Base-by-base conservation (phyloP, 2,888 invertebrate species). In the Pristionchus exspectatus region DNA sequence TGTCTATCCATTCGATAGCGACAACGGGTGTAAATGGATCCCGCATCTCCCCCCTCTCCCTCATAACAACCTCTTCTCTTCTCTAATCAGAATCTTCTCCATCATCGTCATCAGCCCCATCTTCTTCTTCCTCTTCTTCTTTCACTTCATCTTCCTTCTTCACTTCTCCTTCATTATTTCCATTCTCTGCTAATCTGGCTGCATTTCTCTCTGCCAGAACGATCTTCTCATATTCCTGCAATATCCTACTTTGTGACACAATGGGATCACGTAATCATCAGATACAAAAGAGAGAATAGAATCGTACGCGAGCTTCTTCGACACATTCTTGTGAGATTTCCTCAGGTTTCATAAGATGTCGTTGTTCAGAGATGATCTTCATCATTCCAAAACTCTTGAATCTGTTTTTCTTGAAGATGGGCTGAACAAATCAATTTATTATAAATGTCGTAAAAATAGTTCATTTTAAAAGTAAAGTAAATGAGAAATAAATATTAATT, bases 341-440 rank as follows among this genome's bases (percentile, higher is more conserved):
- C 16, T 86, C 66, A 7, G 59, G 86, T 24, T 86, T 66, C 24
- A 86, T 86, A 7, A 59, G 12, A 16, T 63, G 59, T 44, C 44
- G 38, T 14, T 30, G 12, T 7, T 66, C 66, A 27, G 66, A 27
- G 38, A 86, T 30, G 14, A 38, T 21, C 86, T 86, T 86, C 86
- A 86, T 86, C 86, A 86, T 86, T 86, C 86, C 86, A 24, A 86
- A 86, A 63, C 27, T 38, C 44, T 66, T 86, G 66, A 86, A 86
- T n/a, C 44, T 30, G 24, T 33, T 86, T 33, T 38, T 59, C 66
- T 86, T 86, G 86, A 86, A 86, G 38, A 86, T 63, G 21, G 66
- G 54, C 86, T 86, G 50, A 84, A 84, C 10, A 50, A n/a, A 44
- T 30, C 30, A 24, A 14, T 86, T 33, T 9, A 63, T 16, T 27